Percentiles rank a stretch among this genome's conserved stretches.
Evolutionary conservation across 2,113 vertebrate genomes (phyloP).

Genomic region (Gulo gulo): DNA sequence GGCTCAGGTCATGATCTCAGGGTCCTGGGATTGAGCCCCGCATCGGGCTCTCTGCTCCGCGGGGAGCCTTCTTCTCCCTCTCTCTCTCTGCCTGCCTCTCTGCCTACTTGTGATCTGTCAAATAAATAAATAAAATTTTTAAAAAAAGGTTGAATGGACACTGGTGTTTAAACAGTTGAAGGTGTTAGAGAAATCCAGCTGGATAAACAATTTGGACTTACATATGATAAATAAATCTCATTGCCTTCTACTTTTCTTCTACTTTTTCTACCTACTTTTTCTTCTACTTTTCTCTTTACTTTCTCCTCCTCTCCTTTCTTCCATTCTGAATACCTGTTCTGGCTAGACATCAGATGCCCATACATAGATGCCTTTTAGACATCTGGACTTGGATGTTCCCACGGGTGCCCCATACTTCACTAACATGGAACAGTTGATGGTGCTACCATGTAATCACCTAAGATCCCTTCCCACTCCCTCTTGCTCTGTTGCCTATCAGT

Average conservation of each 20-base stretch:
- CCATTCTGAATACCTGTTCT: not conserved
- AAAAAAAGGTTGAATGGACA: not conserved
- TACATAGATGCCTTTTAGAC: not conserved
- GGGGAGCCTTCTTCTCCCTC: too few species aligned
- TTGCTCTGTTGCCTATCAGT: not conserved
- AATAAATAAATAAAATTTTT: too few species aligned
- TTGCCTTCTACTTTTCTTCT: not conserved
- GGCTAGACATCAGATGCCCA: not conserved
- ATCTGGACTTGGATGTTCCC: not conserved
- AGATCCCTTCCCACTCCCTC: not conserved
- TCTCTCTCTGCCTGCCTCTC: too few species aligned
- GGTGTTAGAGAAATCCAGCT: not conserved
- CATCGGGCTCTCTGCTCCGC: too few species aligned
- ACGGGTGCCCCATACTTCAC: not conserved
- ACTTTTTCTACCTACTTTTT: too few species aligned
- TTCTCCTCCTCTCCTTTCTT: not conserved
- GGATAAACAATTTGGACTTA: not conserved
- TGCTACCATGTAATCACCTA: not conserved
- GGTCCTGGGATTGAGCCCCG: too few species aligned
- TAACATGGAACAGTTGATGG: not conserved
- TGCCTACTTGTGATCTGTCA: too few species aligned
- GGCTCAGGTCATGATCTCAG: too few species aligned
- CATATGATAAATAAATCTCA: not conserved
- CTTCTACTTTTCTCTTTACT: not conserved
- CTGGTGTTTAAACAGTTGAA: not conserved